A percentile compares a stretch with the other conserved stretches of the same genome.
phyloP scores from a whole-genome alignment of 2,797 vertebrate species.

The Chelonia mydas region DNA sequence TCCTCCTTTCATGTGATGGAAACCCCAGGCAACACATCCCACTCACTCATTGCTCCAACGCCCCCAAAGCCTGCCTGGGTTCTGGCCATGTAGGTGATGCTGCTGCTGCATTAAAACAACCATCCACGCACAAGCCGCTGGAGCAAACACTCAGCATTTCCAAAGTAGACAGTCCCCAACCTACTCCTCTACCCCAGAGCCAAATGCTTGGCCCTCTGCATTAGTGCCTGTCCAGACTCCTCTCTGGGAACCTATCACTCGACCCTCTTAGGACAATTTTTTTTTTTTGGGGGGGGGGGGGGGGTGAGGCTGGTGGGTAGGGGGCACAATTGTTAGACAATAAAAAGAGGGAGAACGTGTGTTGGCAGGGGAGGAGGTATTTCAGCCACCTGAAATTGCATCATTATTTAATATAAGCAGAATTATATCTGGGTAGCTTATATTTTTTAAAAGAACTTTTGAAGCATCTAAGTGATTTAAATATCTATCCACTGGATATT shows the following conservation, averaged over 20 bases:
- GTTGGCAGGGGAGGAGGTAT: neutral
- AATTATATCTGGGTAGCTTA: neutral
- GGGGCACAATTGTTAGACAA: neutral
- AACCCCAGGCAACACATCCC: conserved; percentile 28
- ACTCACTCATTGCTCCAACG: conserved; percentile 27
- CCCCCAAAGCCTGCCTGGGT: conserved; percentile 25
- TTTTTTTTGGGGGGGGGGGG: too few species aligned
- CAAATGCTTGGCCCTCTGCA: conserved; percentile 33
- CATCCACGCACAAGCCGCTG: neutral
- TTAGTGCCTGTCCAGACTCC: conserved; percentile 7
- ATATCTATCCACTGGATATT: neutral
- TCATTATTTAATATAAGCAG: neutral
- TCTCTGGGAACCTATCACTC: conserved; percentile 14
- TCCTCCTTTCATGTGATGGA: conserved; percentile 32
- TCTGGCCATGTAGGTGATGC: neutral
- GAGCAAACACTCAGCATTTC: neutral
- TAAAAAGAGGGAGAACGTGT: neutral
- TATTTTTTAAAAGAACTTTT: conserved; percentile 65
- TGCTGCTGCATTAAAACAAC: neutral
- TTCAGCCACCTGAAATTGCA: neutral
- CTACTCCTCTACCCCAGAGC: conserved; percentile 5
- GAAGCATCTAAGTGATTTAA: conserved; percentile 4
- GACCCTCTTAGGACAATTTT: neutral
- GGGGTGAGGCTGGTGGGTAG: too few species aligned
- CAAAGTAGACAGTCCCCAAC: conserved; percentile 27